A percentile compares a stretch with the other conserved stretches of the same genome.
Conservation (phyloP, 2,113 vertebrate genomes). For the Crotalus helleri region DNA sequence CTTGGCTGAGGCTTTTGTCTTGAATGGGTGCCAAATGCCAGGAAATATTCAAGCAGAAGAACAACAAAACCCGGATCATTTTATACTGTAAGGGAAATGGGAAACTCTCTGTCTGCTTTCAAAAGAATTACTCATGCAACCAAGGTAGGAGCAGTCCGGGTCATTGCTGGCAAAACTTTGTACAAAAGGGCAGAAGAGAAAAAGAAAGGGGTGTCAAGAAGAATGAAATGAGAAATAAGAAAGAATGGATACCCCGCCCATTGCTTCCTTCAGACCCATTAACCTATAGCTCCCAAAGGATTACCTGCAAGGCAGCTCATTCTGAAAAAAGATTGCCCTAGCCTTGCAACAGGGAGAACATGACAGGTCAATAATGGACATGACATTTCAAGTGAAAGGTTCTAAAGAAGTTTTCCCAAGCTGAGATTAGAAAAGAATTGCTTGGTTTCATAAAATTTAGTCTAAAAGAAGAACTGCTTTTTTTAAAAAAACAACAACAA, state of each 20-base stretch:
- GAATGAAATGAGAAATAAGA: background rate
- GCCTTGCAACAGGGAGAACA: background rate
- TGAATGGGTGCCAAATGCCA: background rate
- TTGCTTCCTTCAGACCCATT: background rate
- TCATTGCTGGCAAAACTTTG: background rate
- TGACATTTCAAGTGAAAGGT: background rate
- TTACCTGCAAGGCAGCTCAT: background rate
- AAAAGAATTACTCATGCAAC: background rate
- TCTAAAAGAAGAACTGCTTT: background rate
- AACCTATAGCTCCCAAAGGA: background rate
- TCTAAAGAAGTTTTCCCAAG: background rate
- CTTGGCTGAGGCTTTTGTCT: background rate
- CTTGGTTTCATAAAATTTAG: background rate
- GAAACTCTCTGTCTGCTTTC: background rate
- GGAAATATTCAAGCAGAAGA: background rate
- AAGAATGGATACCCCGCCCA: background rate
- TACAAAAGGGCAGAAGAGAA: background rate
- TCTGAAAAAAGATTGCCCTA: background rate
- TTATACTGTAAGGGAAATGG: background rate
- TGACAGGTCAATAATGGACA: background rate
- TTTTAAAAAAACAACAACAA: background rate
- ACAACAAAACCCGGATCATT: background rate
- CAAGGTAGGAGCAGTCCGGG: background rate
- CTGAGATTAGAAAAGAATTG: background rate
- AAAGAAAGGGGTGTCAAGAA: background rate